A percentile compares a stretch with the other conserved stretches of the same genome.
Conservation (phyloP, 2,797 vertebrate species). For the Thamnophis elegans region DNA sequence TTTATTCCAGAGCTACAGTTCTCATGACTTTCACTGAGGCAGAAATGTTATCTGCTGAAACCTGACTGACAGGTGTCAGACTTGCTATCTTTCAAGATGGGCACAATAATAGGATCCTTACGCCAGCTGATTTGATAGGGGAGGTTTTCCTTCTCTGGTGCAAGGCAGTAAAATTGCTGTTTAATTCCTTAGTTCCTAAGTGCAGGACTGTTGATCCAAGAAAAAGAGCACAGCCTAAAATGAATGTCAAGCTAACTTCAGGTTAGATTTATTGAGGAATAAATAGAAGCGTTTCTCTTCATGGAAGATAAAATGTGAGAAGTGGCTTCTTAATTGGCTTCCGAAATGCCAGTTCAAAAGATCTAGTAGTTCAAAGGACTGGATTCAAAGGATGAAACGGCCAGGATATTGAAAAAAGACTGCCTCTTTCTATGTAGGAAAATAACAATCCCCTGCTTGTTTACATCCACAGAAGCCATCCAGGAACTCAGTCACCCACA, state of each 20-base stretch:
- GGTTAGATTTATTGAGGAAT: not conserved
- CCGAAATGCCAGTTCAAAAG: not conserved
- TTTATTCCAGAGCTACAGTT: not conserved
- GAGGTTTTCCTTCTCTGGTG: not conserved
- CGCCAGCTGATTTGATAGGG: not conserved
- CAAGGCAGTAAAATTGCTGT: not conserved
- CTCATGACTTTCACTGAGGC: not conserved
- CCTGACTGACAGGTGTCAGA: not conserved
- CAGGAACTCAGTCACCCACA: not conserved
- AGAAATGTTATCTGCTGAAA: not conserved
- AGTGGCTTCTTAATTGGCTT: not conserved
- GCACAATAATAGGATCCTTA: not conserved
- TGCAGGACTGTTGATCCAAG: not conserved
- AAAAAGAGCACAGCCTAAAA: not conserved
- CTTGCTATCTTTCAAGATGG: not conserved
- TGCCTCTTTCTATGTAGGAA: not conserved
- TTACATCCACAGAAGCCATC: not conserved
- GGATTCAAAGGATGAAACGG: not conserved
- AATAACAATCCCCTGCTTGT: not conserved
- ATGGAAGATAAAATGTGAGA: not conserved
- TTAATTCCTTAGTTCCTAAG: not conserved
- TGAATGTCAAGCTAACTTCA: not conserved
- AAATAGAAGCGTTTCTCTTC: not conserved
- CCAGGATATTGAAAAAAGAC: not conserved
- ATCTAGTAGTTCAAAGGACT: not conserved